Evolutionary conservation across 2,888 invertebrate species (phyloP), one percentile per base, ranked within the genome.

Genomic region (Drosophila basisetae): DNA sequence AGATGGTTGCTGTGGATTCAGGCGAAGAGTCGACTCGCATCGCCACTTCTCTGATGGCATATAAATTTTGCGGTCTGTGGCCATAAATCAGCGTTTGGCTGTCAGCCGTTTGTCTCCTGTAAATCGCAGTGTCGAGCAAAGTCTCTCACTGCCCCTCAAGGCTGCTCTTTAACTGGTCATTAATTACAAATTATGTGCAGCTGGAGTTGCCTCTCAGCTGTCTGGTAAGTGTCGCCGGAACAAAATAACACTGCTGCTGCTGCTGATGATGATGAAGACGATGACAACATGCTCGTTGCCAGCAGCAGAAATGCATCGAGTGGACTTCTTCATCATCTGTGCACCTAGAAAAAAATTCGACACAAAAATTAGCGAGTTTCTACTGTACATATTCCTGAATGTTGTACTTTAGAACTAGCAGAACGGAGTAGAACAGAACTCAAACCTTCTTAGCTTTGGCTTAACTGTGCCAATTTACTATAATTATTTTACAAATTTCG

Each of bases 21-120:
- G 74, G 62, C 63, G 69, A 64, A 63, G 68, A 70, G 59, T 68
- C 71, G 68, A 49, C 65, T 83, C 84, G 81, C 73, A 76, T 73
- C 82, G 90, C 68, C 90, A 74, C 82, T 76, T 71, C 71, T 66
- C 50, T 75, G 84, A 87, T 84, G 89, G 82, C 86, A 91, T 90
- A 91, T 92, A 91, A 92, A 91, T 92, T 91, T 82, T 83, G 88
- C 69, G 83, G 84, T 80, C 80, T 83, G 66, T 80, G 84, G 82
- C 82, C 85, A 91, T 92, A 91, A 91, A 91, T 91, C 91, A 91
- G 88, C 84, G 91, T 92, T 91, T 90, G 91, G 84, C 92, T 92
- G 83, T 91, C 91, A 85, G 79, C 80, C 77, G 74, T 71, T 83
- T 74, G 78, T 80, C 65, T 74, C 68, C 68, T 77, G 84, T 80